Base-by-base conservation (phyloP, 2,797 vertebrate genomes). In the Coilia nasus region DNA sequence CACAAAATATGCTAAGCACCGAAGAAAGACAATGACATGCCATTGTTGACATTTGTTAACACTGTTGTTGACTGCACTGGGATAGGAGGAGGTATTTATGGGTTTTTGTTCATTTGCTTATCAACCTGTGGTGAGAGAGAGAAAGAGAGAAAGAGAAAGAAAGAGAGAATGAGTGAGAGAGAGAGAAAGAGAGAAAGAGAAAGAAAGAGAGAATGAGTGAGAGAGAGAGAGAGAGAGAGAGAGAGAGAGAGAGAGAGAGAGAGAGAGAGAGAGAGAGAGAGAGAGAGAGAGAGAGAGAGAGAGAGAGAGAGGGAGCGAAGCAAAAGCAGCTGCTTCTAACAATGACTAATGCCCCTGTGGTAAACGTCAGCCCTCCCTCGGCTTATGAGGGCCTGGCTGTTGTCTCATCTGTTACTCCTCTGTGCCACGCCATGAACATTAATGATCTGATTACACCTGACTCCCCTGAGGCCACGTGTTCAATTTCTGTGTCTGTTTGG, bases 381-480 rank as follows among this genome's bases (percentile, higher is more conserved):
- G 5, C 17, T 41, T 0, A 78, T 44, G 25, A 31, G 64, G 14
- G 64, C 28, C 64, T 35, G 64, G 25, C 64, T 15, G 4, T 25
- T 12, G 19, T 62, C 81, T 86, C 84, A 87, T 85, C 78, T 81
- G 80, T 85, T 83, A 84, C 41, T 78, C 71, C 46, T 67, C 83
- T n/a, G 60, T 62, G 84, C 59, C 86, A 87, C 81, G 57, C 46
- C 59, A 59, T 60, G 67, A 81, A 87, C 81, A 78, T 86, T 86
- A 90, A 88, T 83, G 85, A 88, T 82, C 82, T 60, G 35, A 67
- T 83, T 23, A 71, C 83, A 82, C 84, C 62, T 82, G 46, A 23
- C 59, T 64, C n/a, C 31, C 57, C 54, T 12, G 82, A 47, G 28
- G 82, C 4, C 15, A 28, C 83, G 35, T 47, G 54, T 60, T 46